These are phyloP conservation scores for Phengaris alcon DNA, from an alignment of 2,888 invertebrate species.

Conservation along the genomic window DNA sequence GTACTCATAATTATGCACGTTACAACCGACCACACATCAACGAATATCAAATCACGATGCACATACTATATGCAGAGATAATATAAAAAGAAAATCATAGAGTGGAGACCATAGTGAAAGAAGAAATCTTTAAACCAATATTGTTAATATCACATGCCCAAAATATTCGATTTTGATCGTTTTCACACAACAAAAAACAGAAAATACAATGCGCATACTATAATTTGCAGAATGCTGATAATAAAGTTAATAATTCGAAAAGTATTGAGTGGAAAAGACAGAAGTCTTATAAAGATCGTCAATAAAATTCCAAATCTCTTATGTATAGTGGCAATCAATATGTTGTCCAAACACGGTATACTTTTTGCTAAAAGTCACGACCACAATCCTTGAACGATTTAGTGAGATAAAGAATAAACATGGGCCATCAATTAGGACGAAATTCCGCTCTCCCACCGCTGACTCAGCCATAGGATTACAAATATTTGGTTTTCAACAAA, in stretches of 20 bases:
- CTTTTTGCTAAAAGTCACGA: background rate
- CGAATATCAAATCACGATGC: slow-evolving; percentile 1
- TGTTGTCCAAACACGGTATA: background rate
- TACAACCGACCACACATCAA: slow-evolving; percentile 18
- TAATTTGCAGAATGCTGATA: too few relatives aligned
- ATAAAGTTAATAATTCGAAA: too few relatives aligned
- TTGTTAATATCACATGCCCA: too few relatives aligned
- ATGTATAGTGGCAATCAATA: background rate
- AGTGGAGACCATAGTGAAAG: background rate
- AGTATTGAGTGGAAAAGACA: too few relatives aligned
- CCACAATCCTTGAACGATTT: background rate
- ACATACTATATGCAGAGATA: background rate
- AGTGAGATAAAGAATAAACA: slow-evolving; percentile 6
- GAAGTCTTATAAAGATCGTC: too few relatives aligned
- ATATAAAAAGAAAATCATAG: background rate
- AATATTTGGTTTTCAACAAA: background rate
- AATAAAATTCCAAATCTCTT: background rate
- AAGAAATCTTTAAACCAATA: background rate
- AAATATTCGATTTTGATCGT: too few relatives aligned
- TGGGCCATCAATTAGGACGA: background rate
- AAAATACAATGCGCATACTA: too few relatives aligned
- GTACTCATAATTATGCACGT: slow-evolving; percentile 18
- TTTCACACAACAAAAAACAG: too few relatives aligned
- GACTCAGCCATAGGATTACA: background rate
- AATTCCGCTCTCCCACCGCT: slow-evolving; percentile 1